Base-by-base conservation (phyloP, 2,797 vertebrate genomes). In the Sarcophilus harrisii region DNA sequence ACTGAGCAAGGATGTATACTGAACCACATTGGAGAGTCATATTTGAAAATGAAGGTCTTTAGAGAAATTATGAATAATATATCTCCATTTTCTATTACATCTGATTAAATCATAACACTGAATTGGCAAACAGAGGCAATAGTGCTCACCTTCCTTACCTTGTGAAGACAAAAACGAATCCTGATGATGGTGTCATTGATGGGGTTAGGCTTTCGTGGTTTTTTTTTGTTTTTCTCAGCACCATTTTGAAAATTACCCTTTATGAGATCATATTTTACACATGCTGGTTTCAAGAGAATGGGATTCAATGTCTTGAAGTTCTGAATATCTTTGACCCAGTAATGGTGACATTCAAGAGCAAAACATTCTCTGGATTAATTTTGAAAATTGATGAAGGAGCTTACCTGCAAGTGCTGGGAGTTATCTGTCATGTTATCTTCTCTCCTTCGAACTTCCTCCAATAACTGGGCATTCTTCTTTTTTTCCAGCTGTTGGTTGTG, bases 401-500 rank as follows among this genome's bases (percentile, higher is more conserved):
- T 98, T 96, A 99, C 99, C 99, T 99, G 99, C 96, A 99, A 96
- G 95, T 99, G 99, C 66, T 99, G 99, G 12, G 99, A 98, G 81
- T 99, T 98, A 97, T 99, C 99, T 27, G 99, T 99, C 96, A 99
- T 99, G 97, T 99, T 99, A 95, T 99, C 99, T 95, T 99, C 99
- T 92, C 99, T 97, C 45, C 99, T 99, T 93, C 99, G 99, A 90
- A 98, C 98, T 98, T 99, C 99, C 97, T 99, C 99, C 90, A 99
- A 59, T 90, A 99, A 98, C 96, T 99, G 99, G 38, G 99, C 99
- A 90, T 99, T 99, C 97, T 99, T 99, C 98, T 99, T 99, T 98
- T 99, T 99, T 97, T 99, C 99, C 95, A 99, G 97, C 96, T 99
- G 99, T 94, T 99, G 99, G 97, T 99, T 99, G 97, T 99, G 98